Evolutionary conservation across 2,888 invertebrate species (phyloP).

Genomic region (Polylopha cassiicola): DNA sequence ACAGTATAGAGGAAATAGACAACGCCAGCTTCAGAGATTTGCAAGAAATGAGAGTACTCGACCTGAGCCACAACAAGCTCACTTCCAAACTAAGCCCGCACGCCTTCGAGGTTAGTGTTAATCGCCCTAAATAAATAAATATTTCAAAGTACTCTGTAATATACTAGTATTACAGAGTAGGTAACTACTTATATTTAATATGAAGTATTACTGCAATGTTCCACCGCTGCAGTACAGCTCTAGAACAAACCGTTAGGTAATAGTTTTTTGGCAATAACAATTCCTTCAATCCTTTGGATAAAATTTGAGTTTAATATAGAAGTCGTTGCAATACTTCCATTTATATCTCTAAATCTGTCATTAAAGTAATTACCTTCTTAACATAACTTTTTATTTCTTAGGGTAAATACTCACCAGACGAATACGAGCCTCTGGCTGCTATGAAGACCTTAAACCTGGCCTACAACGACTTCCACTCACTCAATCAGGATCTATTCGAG

Average conservation of each 20-base stretch:
- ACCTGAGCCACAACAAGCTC: conserved; percentile 83
- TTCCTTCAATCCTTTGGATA: no score
- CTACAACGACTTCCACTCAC: conserved; percentile 82
- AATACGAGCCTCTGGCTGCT: conserved; percentile 77
- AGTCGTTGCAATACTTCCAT: no score
- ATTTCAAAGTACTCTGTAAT: no score
- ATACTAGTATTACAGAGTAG: no score
- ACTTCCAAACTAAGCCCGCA: conserved; percentile 77
- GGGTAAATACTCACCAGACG: conserved; percentile 77
- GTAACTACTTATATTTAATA: no score
- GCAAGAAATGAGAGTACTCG: conserved; percentile 78
- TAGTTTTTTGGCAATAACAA: no score
- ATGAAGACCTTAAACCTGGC: conserved; percentile 81
- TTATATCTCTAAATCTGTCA: no score
- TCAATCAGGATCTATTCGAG: conserved; percentile 85
- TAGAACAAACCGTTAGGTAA: no score
- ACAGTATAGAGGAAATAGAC: conserved; percentile 79
- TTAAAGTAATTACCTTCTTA: conserved; percentile 25
- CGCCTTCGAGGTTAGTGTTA: conserved; percentile 82
- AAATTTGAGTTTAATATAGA: no score
- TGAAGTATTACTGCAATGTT: no score
- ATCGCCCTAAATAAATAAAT: no score
- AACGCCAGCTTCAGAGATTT: conserved; percentile 80
- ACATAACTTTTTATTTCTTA: conserved; percentile 41
- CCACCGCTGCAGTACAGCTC: no score